Evolutionary conservation across 1,140 invertebrate species (phyloP).

Genomic region (Triops cancriformis): DNA sequence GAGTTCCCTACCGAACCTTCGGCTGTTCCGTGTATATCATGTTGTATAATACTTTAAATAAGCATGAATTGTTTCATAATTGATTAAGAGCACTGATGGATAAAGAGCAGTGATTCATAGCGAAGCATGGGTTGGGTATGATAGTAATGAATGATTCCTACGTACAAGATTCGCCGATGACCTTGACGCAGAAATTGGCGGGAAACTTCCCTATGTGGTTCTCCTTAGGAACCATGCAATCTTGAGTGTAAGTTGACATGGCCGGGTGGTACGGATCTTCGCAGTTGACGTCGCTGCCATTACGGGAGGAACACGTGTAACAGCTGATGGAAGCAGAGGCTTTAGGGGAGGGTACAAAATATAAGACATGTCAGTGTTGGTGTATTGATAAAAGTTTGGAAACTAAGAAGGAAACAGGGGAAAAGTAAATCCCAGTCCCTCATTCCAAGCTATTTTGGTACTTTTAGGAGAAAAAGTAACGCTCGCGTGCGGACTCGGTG

Average conservation of each 20-base stretch:
- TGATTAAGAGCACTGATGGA: neutral
- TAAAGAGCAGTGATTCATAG: slow-evolving; percentile 6
- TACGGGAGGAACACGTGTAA: slow-evolving; percentile 50
- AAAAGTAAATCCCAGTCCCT: neutral
- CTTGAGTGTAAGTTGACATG: slow-evolving; percentile 41
- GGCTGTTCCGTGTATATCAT: neutral
- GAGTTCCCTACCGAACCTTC: neutral
- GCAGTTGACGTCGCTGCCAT: slow-evolving; percentile 46
- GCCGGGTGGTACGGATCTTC: slow-evolving; percentile 51
- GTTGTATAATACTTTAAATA: slow-evolving; percentile 30
- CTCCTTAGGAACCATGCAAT: slow-evolving; percentile 49
- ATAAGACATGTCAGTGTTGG: neutral
- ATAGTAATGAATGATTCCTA: slow-evolving; percentile 21
- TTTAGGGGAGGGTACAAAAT: slow-evolving; percentile 15
- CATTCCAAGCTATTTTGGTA: neutral
- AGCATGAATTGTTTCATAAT: slow-evolving; percentile 26
- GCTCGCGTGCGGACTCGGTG: neutral
- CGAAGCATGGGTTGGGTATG: neutral
- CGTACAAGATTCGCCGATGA: slow-evolving; percentile 44
- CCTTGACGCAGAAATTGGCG: slow-evolving; percentile 53
- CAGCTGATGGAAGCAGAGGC: slow-evolving; percentile 45
- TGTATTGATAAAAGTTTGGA: neutral
- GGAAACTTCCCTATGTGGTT: slow-evolving; percentile 50
- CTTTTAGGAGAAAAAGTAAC: neutral
- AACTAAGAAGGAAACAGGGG: neutral